Conservation (phyloP, 2,888 invertebrate genomes). For the Aelia acuminata region DNA sequence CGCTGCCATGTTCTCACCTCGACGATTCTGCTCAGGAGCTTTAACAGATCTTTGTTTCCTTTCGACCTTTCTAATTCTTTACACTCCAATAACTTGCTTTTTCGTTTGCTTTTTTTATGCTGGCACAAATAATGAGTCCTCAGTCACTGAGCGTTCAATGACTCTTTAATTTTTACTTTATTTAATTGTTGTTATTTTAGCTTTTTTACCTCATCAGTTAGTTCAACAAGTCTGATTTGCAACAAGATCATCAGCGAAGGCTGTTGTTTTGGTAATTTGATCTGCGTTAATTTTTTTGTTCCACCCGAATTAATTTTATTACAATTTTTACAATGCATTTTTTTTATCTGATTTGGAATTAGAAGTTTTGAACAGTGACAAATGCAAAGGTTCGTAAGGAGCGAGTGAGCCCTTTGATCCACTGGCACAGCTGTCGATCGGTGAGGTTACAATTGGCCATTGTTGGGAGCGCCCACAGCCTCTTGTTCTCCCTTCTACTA, state of each 20-base stretch:
- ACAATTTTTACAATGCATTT: no score
- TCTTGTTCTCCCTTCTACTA: neutral
- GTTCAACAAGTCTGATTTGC: no score
- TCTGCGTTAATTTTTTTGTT: no score
- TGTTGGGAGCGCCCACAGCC: neutral
- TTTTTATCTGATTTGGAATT: no score
- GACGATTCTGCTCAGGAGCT: neutral
- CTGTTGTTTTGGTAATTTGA: no score
- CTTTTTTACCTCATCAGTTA: no score
- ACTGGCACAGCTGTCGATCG: neutral
- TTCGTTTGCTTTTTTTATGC: neutral
- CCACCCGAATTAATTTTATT: no score
- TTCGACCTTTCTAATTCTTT: slow-evolving; percentile 38
- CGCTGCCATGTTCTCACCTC: slow-evolving; percentile 1
- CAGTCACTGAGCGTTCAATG: neutral
- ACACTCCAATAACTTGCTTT: slow-evolving; percentile 24
- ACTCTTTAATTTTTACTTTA: neutral
- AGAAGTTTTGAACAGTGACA: neutral
- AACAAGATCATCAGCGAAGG: no score
- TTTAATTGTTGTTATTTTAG: no score
- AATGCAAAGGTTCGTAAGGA: neutral
- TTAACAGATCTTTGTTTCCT: slow-evolving; percentile 34
- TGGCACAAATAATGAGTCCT: neutral
- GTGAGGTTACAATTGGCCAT: neutral
- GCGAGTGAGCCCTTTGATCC: neutral